phyloP scores from a whole-genome alignment of 2,113 vertebrate species.

The Cynocephalus volans region DNA sequence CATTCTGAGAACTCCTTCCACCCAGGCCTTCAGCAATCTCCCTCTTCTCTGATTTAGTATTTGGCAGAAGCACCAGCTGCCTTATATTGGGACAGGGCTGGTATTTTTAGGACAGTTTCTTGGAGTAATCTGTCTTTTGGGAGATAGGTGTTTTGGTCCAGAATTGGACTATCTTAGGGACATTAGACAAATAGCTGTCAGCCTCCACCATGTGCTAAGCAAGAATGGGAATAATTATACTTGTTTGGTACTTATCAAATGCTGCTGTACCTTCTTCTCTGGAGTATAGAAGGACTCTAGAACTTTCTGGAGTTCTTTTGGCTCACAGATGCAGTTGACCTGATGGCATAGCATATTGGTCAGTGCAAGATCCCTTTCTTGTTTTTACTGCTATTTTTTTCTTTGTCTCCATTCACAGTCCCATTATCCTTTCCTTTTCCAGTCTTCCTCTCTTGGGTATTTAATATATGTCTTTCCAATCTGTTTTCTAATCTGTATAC shows the following conservation, averaged over 20 bases:
- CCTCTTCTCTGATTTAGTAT: background rate
- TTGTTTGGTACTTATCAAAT: background rate
- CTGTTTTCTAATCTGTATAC: background rate
- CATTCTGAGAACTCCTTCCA: background rate
- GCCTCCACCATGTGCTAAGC: background rate
- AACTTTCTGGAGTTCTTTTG: constrained; percentile 47
- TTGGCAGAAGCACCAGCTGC: background rate
- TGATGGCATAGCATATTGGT: background rate
- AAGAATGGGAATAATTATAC: background rate
- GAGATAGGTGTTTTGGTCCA: constrained; percentile 39
- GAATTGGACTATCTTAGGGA: constrained; percentile 7
- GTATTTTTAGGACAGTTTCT: background rate
- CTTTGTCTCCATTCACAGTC: background rate
- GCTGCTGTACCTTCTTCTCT: background rate
- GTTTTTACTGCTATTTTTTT: background rate
- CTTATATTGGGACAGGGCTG: background rate
- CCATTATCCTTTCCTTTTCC: background rate
- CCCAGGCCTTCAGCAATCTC: background rate
- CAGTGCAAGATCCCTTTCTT: background rate
- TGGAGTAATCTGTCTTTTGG: background rate
- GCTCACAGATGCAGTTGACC: background rate
- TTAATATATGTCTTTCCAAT: background rate
- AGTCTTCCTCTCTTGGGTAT: background rate
- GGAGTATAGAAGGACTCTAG: background rate
- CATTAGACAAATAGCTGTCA: background rate